phyloP scores from a whole-genome alignment of 2,797 vertebrate genomes.

The Percopsis omiscomaycus region DNA sequence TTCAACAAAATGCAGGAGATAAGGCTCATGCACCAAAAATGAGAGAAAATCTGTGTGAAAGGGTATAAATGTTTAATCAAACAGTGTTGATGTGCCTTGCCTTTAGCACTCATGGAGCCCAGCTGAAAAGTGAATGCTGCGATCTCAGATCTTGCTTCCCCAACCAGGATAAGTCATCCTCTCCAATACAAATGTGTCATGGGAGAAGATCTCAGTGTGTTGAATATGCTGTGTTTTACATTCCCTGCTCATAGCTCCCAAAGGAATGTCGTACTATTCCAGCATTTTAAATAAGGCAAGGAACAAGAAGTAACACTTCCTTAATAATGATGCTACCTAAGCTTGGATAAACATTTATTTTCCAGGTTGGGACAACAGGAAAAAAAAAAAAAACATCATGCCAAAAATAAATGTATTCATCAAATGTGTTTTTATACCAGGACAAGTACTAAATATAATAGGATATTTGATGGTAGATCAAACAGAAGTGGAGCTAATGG shows the following conservation, averaged over 20 bases:
- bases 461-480: too few species aligned
- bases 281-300: constrained; percentile 61
- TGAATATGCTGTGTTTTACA: constrained; percentile 59
- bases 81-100: constrained; percentile 70
- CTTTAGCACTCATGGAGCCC: constrained; percentile 68
- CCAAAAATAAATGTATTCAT: too few species aligned
- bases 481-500: too few species aligned
- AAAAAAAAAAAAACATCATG: too few species aligned
- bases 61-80: constrained; percentile 80
- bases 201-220: constrained; percentile 65
- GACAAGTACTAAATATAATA: too few species aligned
- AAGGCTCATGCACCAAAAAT: constrained; percentile 59
- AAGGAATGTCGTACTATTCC: constrained; percentile 62
- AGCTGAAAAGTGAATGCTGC: constrained; percentile 72
- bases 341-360: constrained; percentile 42
- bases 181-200: constrained; percentile 70
- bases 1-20: constrained; percentile 60
- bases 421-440: too few species aligned
- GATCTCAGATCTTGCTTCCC: constrained; percentile 69
- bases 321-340: constrained; percentile 65
- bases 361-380: too few species aligned
- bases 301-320: constrained; percentile 57
- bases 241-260: constrained; percentile 68
- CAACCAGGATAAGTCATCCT: constrained; percentile 70
- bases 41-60: constrained; percentile 75